phyloP scores from a whole-genome alignment of 2,888 invertebrate species.

The Coecobrya sp. region DNA sequence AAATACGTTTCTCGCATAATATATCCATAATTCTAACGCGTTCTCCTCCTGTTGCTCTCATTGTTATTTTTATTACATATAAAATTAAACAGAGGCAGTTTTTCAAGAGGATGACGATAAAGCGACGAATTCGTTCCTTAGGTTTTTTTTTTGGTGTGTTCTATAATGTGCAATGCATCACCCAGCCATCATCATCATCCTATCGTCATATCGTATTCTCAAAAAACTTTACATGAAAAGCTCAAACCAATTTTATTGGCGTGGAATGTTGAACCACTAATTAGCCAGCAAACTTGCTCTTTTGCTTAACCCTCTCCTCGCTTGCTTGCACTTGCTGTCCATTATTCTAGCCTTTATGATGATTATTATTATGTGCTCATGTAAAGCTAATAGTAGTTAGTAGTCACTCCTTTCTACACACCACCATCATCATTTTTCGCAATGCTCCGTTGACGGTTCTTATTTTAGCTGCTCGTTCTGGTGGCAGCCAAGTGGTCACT shows the following conservation, averaged over 20 bases:
- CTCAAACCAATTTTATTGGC: slow-evolving; percentile 60
- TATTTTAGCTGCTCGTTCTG: not conserved
- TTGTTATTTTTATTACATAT: not conserved
- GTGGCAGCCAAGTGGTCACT: not conserved
- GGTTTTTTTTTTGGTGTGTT: not conserved
- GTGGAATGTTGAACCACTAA: slow-evolving; percentile 68
- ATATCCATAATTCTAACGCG: not conserved
- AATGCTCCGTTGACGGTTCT: not conserved
- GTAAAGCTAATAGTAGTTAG: slow-evolving; percentile 18
- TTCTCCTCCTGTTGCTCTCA: not conserved
- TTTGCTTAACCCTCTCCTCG: slow-evolving; percentile 22
- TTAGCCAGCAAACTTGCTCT: slow-evolving; percentile 68
- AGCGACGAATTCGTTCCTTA: not conserved
- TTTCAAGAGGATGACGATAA: slow-evolving; percentile 18
- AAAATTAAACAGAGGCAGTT: slow-evolving; percentile 33
- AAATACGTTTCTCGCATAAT: slow-evolving; percentile 40
- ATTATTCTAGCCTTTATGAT: slow-evolving; percentile 25
- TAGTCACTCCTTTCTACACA: not conserved
- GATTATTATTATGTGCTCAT: slow-evolving; percentile 30
- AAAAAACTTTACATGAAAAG: slow-evolving; percentile 4
- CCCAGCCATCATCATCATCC: not conserved
- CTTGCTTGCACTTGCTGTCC: slow-evolving; percentile 37
- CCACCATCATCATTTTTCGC: not conserved
- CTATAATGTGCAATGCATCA: slow-evolving; percentile 25
- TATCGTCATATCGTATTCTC: not conserved